Evolutionary conservation across 2,797 vertebrate genomes (phyloP).

Genomic region (Hephaestus fuliginosus): DNA sequence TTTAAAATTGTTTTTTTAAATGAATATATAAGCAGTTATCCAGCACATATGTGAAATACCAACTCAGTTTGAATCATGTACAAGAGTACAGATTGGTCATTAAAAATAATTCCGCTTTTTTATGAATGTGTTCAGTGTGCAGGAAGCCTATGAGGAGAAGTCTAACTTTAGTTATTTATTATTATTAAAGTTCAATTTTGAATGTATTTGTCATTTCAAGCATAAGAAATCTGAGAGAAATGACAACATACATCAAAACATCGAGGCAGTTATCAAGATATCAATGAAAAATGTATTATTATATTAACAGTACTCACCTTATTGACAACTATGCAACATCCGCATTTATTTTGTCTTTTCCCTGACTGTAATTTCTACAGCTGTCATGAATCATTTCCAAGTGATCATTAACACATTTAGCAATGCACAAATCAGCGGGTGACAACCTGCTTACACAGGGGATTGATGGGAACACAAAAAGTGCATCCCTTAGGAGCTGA

Average conservation of each 20-base stretch:
- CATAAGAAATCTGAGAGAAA: no score
- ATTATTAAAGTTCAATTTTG: no score
- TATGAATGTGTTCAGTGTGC: background rate
- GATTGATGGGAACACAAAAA: background rate
- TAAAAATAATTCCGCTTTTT: background rate
- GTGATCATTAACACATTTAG: background rate
- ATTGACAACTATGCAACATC: background rate
- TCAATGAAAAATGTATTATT: background rate
- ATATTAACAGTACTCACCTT: background rate
- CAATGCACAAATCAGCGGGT: background rate
- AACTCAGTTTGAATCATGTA: background rate
- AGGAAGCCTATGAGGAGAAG: no score
- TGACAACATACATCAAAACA: no score
- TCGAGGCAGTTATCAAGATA: no score
- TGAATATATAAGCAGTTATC: background rate
- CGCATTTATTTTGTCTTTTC: background rate
- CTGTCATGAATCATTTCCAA: background rate
- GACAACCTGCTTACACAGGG: background rate
- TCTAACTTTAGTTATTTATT: no score
- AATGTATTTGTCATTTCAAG: no score
- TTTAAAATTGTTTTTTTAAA: no score
- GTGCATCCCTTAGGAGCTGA: conserved; percentile 25
- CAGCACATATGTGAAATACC: background rate
- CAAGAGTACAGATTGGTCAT: background rate
- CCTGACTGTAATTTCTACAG: background rate